Percentiles rank a stretch among this genome's conserved stretches.
phyloP scores from a whole-genome alignment of 2,113 vertebrate genomes.

The Etia nguti region DNA sequence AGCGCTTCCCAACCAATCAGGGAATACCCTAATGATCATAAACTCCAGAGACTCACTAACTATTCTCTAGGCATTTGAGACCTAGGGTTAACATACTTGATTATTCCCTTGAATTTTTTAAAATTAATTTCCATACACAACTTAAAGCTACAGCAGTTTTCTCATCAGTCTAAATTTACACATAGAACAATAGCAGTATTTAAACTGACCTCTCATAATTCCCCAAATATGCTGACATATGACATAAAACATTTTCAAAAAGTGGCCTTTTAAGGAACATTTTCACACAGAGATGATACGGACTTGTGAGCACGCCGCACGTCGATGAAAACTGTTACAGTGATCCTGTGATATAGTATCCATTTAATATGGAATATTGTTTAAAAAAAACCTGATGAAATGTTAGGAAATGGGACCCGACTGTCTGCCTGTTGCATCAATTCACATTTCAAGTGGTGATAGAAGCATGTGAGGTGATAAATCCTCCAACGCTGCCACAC shows the following conservation, averaged over 20 bases:
- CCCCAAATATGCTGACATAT: neutral
- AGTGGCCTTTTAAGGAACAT: neutral
- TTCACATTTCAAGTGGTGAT: slow-evolving; percentile 8
- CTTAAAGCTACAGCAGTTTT: neutral
- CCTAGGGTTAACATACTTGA: neutral
- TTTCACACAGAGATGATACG: neutral
- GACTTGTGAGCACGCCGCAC: neutral
- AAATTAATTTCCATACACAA: neutral
- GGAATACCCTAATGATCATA: neutral
- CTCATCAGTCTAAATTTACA: neutral
- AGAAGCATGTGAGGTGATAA: neutral
- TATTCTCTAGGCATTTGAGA: neutral
- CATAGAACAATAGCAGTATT: neutral
- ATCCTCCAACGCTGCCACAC: neutral
- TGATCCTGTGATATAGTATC: neutral
- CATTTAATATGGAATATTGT: neutral
- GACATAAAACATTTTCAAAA: neutral
- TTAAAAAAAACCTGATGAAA: slow-evolving; percentile 2
- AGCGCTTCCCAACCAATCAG: neutral
- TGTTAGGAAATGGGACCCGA: neutral
- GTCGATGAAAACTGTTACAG: neutral
- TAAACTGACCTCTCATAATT: neutral
- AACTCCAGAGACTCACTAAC: neutral
- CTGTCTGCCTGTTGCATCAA: neutral
- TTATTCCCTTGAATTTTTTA: neutral